Evolutionary conservation across 53 echinoderm and acorn worm species (phyloP), one percentile per base, ranked within the genome.

Genomic region (Holothuria leucospilota): DNA sequence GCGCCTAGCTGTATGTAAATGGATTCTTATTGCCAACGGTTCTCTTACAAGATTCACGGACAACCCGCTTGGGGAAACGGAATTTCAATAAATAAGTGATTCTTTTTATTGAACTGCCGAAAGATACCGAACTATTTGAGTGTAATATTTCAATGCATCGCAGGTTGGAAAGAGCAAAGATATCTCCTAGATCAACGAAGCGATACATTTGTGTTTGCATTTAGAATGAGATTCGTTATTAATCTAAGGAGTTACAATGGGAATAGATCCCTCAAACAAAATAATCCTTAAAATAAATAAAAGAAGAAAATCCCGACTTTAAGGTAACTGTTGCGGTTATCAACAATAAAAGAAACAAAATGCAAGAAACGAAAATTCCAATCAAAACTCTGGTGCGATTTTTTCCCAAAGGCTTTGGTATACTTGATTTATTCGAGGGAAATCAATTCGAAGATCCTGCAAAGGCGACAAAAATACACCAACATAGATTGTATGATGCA

Each of bases 61-160:
- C 46, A 74, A 42, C 46, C 25, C 52, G 52, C 74, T 52, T 26
- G 40, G 74, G 74, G 74, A 49, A 74, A 74, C 51, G 27, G 16
- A 74, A 74, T 56, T 74, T 49, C 74, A 74, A 74, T 74, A 74
- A 74, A 74, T 74, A 74, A 74, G 25, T 52, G 74, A 74, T 74
- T 51, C 74, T 74, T 25, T 74, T 27, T 52, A 52, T 74, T 74
- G 74, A 30, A 49, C 25, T 74, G 52, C 46, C 52, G 46, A 52
- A 74, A 74, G 52, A 74, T 74, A 74, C 51, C 74, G 74, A 74
- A 74, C 74, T 28, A 74, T 74, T 74, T 52, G 74, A 51, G 51
- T 74, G 40, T 74, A 74, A 49, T 52, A 74, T 74, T 74, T 74
- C 74, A 51, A 40, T 42, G 42, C 16, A 18, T 29, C 10, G 5